phyloP scores from a whole-genome alignment of 2,888 invertebrate species.

The Panopea generosa region DNA sequence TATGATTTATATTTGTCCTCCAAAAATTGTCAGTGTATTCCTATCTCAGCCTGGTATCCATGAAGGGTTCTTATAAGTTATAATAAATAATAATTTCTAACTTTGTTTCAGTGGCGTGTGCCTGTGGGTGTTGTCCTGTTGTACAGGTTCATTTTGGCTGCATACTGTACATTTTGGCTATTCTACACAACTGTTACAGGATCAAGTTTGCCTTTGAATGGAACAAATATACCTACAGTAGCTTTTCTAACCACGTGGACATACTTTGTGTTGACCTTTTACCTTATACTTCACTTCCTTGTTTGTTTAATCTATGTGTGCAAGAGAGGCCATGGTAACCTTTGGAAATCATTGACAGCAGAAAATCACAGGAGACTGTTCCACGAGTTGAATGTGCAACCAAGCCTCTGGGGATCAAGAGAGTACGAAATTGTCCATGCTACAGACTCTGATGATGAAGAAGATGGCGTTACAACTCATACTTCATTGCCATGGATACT shows the following conservation, averaged over 20 bases:
- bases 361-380: slow-evolving; percentile 66
- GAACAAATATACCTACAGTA: slow-evolving; percentile 60
- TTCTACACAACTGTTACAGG: slow-evolving; percentile 57
- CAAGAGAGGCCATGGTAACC: slow-evolving; percentile 38
- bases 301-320: slow-evolving; percentile 51
- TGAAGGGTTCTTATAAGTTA: neutral
- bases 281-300: slow-evolving; percentile 67
- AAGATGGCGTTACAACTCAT: slow-evolving; percentile 2
- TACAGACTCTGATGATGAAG: slow-evolving; percentile 9
- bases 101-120: slow-evolving; percentile 78
- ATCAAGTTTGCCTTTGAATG: slow-evolving; percentile 12
- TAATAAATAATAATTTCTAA: no score
- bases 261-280: slow-evolving; percentile 74
- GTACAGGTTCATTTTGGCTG: slow-evolving; percentile 74
- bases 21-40: neutral
- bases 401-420: slow-evolving; percentile 61
- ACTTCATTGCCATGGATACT: slow-evolving; percentile 59
- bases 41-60: neutral
- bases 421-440: slow-evolving; percentile 50
- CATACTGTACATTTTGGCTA: slow-evolving; percentile 73
- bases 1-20: no score
- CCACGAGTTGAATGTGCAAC: slow-evolving; percentile 60
- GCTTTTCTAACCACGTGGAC: slow-evolving; percentile 83
- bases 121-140: slow-evolving; percentile 71
- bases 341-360: slow-evolving; percentile 25